A percentile compares a stretch with the other conserved stretches of the same genome.
Evolutionary conservation across 2,888 invertebrate genomes (phyloP).

Genomic region (Geotrupes spiniger): DNA sequence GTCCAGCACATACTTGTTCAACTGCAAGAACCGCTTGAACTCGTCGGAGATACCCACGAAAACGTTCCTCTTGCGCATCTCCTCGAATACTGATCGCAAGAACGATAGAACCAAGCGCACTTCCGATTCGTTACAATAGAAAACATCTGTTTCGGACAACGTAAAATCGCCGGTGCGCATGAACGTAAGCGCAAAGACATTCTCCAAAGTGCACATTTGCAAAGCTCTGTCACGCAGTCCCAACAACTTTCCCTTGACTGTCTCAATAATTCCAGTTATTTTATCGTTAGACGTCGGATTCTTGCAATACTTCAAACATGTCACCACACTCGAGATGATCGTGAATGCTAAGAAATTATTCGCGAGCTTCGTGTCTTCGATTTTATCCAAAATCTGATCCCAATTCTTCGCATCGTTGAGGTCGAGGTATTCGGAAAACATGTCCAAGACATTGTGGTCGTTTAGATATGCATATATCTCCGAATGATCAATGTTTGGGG

Average conservation of each 20-base stretch:
- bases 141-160: conserved; percentile 50
- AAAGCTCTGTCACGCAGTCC: conserved; percentile 52
- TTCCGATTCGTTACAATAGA: conserved; percentile 60
- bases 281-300: conserved; percentile 45
- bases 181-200: conserved; percentile 70
- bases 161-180: conserved; percentile 25
- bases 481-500: conserved; percentile 17
- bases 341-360: conserved; percentile 49
- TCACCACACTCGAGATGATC: conserved; percentile 54
- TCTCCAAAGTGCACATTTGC: conserved; percentile 65
- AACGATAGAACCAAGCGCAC: conserved; percentile 59
- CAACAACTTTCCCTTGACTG: conserved; percentile 52
- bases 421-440: conserved; percentile 33
- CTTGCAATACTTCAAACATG: conserved; percentile 46
- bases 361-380: no score
- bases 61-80: conserved; percentile 48
- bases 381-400: conserved; percentile 23
- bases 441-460: conserved; percentile 32
- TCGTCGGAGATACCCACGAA: conserved; percentile 43
- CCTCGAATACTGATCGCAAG: conserved; percentile 56
- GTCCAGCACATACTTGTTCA: conserved; percentile 59
- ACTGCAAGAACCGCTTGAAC: conserved; percentile 38
- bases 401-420: conserved; percentile 28
- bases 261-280: conserved; percentile 51
- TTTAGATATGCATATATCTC: conserved; percentile 27